Evolutionary conservation across 2,888 invertebrate species (phyloP).

Genomic region (Clostera curtula): DNA sequence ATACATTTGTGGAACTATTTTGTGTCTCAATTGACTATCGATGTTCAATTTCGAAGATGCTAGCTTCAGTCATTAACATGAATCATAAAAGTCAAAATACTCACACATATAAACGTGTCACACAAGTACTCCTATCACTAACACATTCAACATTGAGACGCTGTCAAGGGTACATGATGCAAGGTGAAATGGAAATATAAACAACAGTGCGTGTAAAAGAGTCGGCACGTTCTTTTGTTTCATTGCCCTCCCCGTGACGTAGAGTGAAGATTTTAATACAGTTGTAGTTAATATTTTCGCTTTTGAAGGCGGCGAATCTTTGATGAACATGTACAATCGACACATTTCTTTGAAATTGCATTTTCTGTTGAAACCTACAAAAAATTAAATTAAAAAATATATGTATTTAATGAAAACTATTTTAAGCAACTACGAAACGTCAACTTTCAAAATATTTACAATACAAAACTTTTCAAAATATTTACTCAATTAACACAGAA

Average conservation of each 20-base stretch:
- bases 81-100: constrained; percentile 33
- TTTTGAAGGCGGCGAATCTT: constrained; percentile 21
- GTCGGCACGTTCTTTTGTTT: constrained; percentile 59
- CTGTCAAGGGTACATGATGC: constrained; percentile 59
- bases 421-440: too few relatives aligned
- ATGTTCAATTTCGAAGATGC: too few relatives aligned
- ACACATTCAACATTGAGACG: constrained; percentile 51
- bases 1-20: neutral
- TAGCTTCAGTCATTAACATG: too few relatives aligned
- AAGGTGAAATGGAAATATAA: constrained; percentile 47
- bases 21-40: too few relatives aligned
- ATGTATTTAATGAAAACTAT: too few relatives aligned
- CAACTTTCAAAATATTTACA: too few relatives aligned
- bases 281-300: constrained; percentile 56
- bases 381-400: too few relatives aligned
- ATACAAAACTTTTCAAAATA: too few relatives aligned
- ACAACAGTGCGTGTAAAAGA: constrained; percentile 34
- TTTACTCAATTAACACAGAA: too few relatives aligned
- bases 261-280: constrained; percentile 62
- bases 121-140: constrained; percentile 40
- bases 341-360: too few relatives aligned
- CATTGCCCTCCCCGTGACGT: constrained; percentile 62
- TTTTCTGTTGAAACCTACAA: too few relatives aligned
- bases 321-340: too few relatives aligned
- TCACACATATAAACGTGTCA: constrained; percentile 30